Evolutionary conservation across 2,797 vertebrate species (phyloP).

Genomic region (Eidolon dupreanum): DNA sequence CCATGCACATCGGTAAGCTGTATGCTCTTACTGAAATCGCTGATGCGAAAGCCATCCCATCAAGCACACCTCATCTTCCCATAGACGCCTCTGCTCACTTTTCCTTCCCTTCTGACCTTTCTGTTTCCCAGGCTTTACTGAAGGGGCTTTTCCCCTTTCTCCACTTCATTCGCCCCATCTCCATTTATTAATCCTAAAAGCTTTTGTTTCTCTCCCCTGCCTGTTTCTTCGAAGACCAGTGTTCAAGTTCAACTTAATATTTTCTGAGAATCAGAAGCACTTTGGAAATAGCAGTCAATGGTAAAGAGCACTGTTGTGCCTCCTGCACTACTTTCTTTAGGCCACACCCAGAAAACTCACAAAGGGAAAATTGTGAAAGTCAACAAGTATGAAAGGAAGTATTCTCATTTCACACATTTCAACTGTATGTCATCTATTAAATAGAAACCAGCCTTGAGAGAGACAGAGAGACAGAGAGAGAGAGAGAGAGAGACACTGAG

Average conservation of each 20-base stretch:
- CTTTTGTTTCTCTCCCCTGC: conserved; percentile 1
- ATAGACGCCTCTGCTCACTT: not conserved
- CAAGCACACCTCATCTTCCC: not conserved
- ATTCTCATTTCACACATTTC: not conserved
- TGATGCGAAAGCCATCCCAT: not conserved
- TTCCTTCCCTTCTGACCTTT: not conserved
- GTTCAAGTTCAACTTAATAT: not conserved
- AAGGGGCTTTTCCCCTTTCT: not conserved
- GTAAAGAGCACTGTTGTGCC: not conserved
- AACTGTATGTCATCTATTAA: not conserved
- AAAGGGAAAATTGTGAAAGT: not conserved
- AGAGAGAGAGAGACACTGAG: not conserved
- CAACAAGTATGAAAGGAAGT: not conserved
- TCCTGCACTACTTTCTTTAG: not conserved
- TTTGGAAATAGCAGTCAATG: not conserved
- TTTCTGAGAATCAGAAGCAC: not conserved
- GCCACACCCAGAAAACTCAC: not conserved
- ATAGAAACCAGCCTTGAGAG: not conserved
- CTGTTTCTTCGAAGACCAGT: conserved; percentile 6
- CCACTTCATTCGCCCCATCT: not conserved
- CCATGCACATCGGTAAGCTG: not conserved
- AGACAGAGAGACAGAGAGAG: too few relatives aligned
- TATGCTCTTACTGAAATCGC: too few relatives aligned
- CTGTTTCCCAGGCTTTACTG: not conserved
- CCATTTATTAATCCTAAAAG: not conserved